Evolutionary conservation across 2,888 invertebrate species (phyloP).

Genomic region (Oligia latruncula): DNA sequence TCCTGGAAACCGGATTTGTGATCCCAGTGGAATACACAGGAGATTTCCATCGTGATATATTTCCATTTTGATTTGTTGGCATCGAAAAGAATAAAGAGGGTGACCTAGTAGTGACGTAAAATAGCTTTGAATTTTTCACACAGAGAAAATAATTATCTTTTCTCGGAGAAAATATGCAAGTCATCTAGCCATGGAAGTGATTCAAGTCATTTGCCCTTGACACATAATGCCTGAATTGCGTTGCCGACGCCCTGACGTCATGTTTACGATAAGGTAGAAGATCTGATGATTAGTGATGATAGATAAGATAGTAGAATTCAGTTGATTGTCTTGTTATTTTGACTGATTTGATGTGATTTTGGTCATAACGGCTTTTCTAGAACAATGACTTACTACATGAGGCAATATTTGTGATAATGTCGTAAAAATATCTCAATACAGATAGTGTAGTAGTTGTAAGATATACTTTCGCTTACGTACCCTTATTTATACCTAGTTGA

Average conservation of each 20-base stretch:
- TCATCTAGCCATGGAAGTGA: slow-evolving; percentile 25
- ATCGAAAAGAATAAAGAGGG: slow-evolving; percentile 1
- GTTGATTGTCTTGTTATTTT: slow-evolving; percentile 34
- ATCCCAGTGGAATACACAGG: neutral
- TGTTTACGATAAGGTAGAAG: slow-evolving; percentile 15
- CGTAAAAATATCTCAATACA: neutral
- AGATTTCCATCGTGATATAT: neutral
- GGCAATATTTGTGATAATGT: slow-evolving; percentile 1
- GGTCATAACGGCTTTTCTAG: neutral
- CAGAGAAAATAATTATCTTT: neutral
- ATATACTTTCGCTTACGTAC: neutral
- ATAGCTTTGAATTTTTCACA: neutral
- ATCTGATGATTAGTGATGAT: slow-evolving; percentile 24
- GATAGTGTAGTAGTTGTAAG: neutral
- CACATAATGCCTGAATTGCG: slow-evolving; percentile 48
- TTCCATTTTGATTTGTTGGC: neutral
- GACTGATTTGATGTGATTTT: slow-evolving; percentile 14
- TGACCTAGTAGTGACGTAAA: neutral
- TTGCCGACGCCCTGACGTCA: slow-evolving; percentile 4
- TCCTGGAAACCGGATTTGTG: neutral
- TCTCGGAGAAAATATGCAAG: slow-evolving; percentile 4
- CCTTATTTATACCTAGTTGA: neutral
- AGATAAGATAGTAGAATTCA: slow-evolving; percentile 43
- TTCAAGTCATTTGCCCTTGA: slow-evolving; percentile 26
- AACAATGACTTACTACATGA: slow-evolving; percentile 29